phyloP scores from a whole-genome alignment of 2,113 vertebrate genomes.

The Gasterosteus nipponicus region DNA sequence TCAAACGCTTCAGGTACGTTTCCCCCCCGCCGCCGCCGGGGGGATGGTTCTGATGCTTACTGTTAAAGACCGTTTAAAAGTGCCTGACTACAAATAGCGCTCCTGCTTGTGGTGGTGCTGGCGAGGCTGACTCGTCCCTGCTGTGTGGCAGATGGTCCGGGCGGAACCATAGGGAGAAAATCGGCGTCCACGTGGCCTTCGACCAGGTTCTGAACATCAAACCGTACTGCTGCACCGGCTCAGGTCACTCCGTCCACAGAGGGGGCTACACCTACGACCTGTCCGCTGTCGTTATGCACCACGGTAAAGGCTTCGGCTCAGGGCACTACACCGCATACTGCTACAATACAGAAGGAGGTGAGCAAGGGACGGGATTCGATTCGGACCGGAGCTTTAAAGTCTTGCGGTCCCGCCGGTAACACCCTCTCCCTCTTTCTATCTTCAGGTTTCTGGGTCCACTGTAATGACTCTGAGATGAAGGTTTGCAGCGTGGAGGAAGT shows the following conservation, averaged over 20 bases:
- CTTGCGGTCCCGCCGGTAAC: neutral
- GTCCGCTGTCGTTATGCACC: conserved; percentile 99
- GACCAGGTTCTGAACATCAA: conserved; percentile 99
- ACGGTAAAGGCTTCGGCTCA: conserved; percentile 99
- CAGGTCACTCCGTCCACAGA: conserved; percentile 87
- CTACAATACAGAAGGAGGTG: conserved; percentile 99
- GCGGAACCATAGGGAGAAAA: conserved; percentile 99
- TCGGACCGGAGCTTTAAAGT: neutral
- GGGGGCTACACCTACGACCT: conserved; percentile 96
- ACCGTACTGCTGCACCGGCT: conserved; percentile 96
- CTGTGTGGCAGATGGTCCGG: conserved; percentile 92
- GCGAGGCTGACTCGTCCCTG: conserved; percentile 28
- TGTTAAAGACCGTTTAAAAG: neutral
- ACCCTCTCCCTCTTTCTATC: conserved; percentile 3
- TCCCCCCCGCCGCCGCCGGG: neutral
- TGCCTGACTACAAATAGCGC: neutral
- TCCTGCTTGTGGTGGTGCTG: neutral
- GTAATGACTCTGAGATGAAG: conserved; percentile 99
- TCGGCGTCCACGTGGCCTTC: conserved; percentile 97
- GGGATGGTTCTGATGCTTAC: neutral
- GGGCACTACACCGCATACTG: conserved; percentile 99
- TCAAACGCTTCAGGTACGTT: conserved; percentile 97
- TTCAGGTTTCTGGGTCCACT: conserved; percentile 99
- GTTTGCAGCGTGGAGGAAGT: conserved; percentile 99
- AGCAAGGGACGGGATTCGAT: conserved; percentile 48